A percentile compares a stretch with the other conserved stretches of the same genome.
These are phyloP conservation scores for Coregonus ussuriensis DNA, from an alignment of 2,797 vertebrate genomes.

Conservation along the genomic window DNA sequence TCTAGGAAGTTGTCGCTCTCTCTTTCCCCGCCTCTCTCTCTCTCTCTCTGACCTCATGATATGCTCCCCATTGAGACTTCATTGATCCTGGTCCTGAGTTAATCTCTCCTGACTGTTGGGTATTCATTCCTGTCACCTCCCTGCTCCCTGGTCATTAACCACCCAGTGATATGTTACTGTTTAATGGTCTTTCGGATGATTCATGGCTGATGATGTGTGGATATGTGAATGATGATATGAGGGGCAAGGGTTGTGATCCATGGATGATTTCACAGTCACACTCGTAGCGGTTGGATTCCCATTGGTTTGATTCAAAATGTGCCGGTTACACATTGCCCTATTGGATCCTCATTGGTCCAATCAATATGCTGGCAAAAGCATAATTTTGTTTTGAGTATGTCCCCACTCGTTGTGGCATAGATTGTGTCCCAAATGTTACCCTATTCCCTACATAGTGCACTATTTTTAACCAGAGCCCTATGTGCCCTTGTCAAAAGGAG, in stretches of 20 bases:
- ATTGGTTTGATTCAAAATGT: no score
- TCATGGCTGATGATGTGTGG: not conserved
- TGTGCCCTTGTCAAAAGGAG: not conserved
- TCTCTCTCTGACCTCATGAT: not conserved
- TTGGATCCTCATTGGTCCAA: slow-evolving; percentile 16
- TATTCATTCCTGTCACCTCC: slow-evolving; percentile 34
- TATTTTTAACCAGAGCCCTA: not conserved
- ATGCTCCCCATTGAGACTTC: slow-evolving; percentile 6
- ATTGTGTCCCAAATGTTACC: not conserved
- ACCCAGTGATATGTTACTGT: slow-evolving; percentile 30
- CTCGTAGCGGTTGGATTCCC: no score
- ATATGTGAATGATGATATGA: not conserved
- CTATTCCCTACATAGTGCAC: not conserved
- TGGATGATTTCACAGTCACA: not conserved
- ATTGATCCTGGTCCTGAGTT: slow-evolving; percentile 33
- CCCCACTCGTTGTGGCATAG: not conserved
- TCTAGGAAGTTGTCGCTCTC: not conserved
- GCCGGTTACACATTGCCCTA: not conserved
- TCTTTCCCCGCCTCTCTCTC: not conserved
- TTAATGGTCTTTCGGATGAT: slow-evolving; percentile 25
- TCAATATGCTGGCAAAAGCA: not conserved
- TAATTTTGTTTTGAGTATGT: slow-evolving; percentile 15
- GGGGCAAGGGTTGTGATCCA: not conserved
- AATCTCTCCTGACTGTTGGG: slow-evolving; percentile 37
- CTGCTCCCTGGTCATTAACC: slow-evolving; percentile 40